These are phyloP conservation scores for Plotosus lineatus DNA, from an alignment of 2,113 vertebrate species.

Conservation along the genomic window DNA sequence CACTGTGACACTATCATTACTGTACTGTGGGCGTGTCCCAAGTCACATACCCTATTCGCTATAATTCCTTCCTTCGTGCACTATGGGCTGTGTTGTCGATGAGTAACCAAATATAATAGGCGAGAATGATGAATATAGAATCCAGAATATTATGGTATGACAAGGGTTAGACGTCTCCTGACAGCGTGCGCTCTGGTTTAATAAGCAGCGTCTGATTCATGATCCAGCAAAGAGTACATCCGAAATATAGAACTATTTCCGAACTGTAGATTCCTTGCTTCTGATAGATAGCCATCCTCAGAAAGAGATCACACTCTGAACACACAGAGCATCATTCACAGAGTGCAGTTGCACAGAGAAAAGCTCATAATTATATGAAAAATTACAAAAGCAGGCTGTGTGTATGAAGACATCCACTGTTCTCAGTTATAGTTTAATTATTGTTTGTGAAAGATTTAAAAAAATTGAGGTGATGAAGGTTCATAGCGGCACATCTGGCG, in stretches of 20 bases:
- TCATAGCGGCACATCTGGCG: background rate
- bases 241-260: too few species aligned
- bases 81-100: too few species aligned
- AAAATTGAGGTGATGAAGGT: background rate
- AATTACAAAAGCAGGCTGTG: background rate
- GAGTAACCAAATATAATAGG: too few species aligned
- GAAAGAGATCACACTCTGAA: background rate
- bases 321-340: background rate
- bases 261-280: background rate
- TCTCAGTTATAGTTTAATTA: background rate
- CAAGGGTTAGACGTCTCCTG: too few species aligned
- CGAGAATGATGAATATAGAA: too few species aligned
- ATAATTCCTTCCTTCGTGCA: background rate
- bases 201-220: too few species aligned
- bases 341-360: background rate
- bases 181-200: too few species aligned
- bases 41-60: background rate
- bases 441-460: background rate
- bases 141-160: too few species aligned
- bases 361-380: background rate
- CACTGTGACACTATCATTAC: too few species aligned
- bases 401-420: background rate
- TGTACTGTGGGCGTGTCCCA: background rate
- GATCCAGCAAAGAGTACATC: too few species aligned
- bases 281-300: background rate